These are phyloP conservation scores for Calephelis nemesis DNA, from an alignment of 1,140 invertebrate species.

Conservation along the genomic window DNA sequence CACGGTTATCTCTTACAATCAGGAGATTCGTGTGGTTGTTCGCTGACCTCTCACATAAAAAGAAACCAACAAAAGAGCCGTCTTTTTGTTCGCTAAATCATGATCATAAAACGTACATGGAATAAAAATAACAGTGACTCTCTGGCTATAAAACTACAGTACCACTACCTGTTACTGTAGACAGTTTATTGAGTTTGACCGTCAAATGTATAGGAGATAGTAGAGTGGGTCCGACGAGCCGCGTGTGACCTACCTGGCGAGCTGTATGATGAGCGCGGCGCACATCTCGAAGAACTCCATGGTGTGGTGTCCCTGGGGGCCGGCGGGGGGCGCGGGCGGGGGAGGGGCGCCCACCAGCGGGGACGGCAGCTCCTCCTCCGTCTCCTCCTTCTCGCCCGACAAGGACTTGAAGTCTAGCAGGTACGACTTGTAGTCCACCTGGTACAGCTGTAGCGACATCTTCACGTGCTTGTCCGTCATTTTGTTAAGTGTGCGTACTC, in stretches of 20 bases:
- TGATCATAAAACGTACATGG: too few relatives aligned
- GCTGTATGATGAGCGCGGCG: slow-evolving; percentile 97
- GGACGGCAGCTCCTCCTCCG: slow-evolving; percentile 80
- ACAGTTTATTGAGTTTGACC: too few relatives aligned
- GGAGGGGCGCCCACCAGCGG: slow-evolving; percentile 45
- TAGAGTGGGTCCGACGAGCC: too few relatives aligned
- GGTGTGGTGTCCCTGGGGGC: slow-evolving; percentile 89
- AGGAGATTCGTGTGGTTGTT: too few relatives aligned
- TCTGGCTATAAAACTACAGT: too few relatives aligned
- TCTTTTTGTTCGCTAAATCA: too few relatives aligned
- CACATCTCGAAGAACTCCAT: slow-evolving; percentile 99
- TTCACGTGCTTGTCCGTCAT: slow-evolving; percentile 92
- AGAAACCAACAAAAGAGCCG: too few relatives aligned
- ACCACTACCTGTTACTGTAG: too few relatives aligned
- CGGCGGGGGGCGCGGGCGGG: slow-evolving; percentile 56
- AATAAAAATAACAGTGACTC: too few relatives aligned
- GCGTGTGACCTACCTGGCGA: slow-evolving; percentile 87
- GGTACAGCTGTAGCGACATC: slow-evolving; percentile 99
- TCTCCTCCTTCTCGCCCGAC: slow-evolving; percentile 86
- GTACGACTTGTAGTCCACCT: slow-evolving; percentile 99
- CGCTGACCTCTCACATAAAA: too few relatives aligned
- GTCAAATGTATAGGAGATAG: too few relatives aligned
- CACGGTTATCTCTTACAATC: too few relatives aligned
- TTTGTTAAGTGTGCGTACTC: slow-evolving; percentile 93
- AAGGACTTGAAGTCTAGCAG: slow-evolving; percentile 98